Evolutionary conservation across 2,797 vertebrate genomes (phyloP).

Genomic region (Remorina albescens): DNA sequence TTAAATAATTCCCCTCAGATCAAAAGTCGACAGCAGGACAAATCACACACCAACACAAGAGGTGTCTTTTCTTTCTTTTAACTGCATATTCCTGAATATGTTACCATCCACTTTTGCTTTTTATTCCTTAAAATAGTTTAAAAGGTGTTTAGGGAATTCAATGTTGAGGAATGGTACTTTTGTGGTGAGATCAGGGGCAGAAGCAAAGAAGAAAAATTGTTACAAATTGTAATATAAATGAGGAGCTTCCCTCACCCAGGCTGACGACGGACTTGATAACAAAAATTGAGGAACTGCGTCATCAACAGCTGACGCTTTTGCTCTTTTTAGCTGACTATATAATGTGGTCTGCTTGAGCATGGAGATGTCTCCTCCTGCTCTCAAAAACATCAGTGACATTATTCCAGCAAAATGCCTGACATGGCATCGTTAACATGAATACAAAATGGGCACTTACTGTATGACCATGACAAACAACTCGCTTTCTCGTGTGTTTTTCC

Average conservation of each 20-base stretch:
- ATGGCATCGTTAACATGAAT: conserved; percentile 34
- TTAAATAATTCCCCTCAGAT: conserved; percentile 1
- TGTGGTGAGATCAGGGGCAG: not conserved
- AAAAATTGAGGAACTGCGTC: conserved; percentile 1
- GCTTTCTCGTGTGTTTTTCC: conserved; percentile 25
- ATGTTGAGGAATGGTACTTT: not conserved
- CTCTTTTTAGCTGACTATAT: not conserved
- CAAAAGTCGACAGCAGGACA: not conserved
- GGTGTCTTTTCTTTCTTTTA: not conserved
- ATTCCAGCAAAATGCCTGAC: conserved; percentile 26
- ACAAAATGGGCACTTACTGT: conserved; percentile 34
- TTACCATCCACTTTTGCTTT: not conserved
- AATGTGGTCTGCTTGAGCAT: not conserved
- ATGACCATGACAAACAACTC: conserved; percentile 26
- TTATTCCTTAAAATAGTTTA: not conserved
- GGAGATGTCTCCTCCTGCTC: conserved; percentile 26
- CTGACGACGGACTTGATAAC: not conserved
- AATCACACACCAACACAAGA: not conserved
- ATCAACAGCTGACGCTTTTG: not conserved
- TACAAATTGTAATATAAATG: not conserved
- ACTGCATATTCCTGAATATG: not conserved
- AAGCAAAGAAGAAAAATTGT: not conserved
- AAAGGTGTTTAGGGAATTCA: not conserved
- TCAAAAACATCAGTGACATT: conserved; percentile 44
- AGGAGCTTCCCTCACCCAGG: not conserved